Conservation (phyloP, 2,113 vertebrate genomes). For the Vombatus ursinus region DNA sequence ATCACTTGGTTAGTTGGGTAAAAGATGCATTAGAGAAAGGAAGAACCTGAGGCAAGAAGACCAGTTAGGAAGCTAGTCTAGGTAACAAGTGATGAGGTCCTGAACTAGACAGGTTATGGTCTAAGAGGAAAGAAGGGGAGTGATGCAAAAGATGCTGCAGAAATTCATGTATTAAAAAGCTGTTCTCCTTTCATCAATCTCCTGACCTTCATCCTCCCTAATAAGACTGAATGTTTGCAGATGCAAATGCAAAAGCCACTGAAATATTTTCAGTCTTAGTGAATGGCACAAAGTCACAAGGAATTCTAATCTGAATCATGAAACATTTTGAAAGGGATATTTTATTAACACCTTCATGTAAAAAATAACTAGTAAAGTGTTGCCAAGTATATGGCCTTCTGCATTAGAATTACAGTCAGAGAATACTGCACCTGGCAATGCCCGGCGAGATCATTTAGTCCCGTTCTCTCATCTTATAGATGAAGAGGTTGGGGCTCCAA, state of each 20-base stretch:
- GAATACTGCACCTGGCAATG: not conserved
- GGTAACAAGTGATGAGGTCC: not conserved
- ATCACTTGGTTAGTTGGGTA: not conserved
- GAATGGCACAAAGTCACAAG: not conserved
- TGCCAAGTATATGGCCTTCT: not conserved
- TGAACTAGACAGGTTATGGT: not conserved
- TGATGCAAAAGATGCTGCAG: not conserved
- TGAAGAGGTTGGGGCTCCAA: not conserved
- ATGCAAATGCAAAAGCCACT: not conserved
- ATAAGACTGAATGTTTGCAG: not conserved
- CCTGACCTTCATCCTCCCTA: not conserved
- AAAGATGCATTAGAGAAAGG: not conserved
- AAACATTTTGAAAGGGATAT: not conserved
- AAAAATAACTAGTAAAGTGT: not conserved
- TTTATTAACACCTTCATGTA: not conserved
- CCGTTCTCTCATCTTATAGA: not conserved
- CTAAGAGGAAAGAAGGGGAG: not conserved
- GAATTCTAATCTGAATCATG: not conserved
- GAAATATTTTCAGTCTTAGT: not conserved
- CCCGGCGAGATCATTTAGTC: not conserved
- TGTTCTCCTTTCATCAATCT: not conserved
- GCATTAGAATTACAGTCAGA: not conserved
- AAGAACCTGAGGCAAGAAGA: not conserved
- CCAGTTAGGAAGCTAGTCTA: not conserved
- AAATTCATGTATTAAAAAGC: not conserved